These are phyloP conservation scores for Nibea albiflora DNA, from an alignment of 2,113 vertebrate species.

Conservation along the genomic window DNA sequence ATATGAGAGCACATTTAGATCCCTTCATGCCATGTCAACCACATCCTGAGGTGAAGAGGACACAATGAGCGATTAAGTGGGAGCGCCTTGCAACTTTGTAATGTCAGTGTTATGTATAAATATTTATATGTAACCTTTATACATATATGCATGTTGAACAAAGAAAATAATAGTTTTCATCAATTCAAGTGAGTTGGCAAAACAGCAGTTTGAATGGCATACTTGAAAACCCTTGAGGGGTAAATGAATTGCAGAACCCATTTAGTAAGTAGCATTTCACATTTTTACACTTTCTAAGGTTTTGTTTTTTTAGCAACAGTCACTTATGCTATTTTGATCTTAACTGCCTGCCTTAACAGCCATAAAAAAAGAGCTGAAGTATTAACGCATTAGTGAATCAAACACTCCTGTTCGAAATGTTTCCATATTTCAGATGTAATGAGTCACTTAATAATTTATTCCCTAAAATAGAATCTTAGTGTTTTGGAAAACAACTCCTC, in stretches of 20 bases:
- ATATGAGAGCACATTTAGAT: constrained; percentile 66
- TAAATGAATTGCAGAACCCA: background rate
- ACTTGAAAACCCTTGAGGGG: background rate
- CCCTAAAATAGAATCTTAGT: constrained; percentile 51
- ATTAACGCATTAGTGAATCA: constrained; percentile 34
- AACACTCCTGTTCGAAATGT: constrained; percentile 24
- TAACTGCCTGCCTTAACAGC: background rate
- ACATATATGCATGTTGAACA: background rate
- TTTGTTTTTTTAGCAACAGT: constrained; percentile 18
- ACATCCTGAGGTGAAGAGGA: constrained; percentile 72
- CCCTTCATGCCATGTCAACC: constrained; percentile 68
- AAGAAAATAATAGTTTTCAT: background rate
- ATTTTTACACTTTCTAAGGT: constrained; percentile 28
- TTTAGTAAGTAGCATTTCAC: background rate
- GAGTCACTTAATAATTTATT: constrained; percentile 48
- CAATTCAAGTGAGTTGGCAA: constrained; percentile 8
- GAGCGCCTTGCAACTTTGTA: constrained; percentile 39
- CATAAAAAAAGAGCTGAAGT: constrained; percentile 19
- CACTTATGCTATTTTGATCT: constrained; percentile 26
- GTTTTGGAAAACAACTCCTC: constrained; percentile 55
- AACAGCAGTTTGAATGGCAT: background rate
- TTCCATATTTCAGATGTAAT: constrained; percentile 49
- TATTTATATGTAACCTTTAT: constrained; percentile 19
- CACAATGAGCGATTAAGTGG: constrained; percentile 58
- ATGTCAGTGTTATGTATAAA: background rate